Evolutionary conservation across 2,797 vertebrate genomes (phyloP), one percentile per base, ranked within the genome.

Genomic region (Anomalospiza imberbis): DNA sequence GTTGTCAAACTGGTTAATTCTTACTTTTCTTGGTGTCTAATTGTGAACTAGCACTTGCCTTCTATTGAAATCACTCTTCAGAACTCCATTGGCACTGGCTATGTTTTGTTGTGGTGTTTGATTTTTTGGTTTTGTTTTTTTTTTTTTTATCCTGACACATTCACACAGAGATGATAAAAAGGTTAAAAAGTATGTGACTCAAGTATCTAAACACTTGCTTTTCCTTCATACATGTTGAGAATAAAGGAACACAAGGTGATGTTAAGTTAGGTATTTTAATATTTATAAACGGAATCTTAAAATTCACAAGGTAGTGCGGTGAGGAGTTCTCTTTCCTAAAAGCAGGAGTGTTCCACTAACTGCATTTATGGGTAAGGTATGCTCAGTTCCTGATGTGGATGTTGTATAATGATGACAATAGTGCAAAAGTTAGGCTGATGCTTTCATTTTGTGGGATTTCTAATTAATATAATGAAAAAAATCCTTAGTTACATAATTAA

Each of bases 121-220:
- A 2, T 6, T 26, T 31, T 42, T 21, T 31, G 38, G 40, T 32
- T 4, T 3, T 3, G 3, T 2, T 3, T 24, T 26, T 54, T n/a
- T n/a, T 20, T 26, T 53, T 72, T 82, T 62, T 10, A 40, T 50
- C 22, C 22, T 77, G 73, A 74, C 60, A 15, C 17, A 26, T 65
- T 67, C 50, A 85, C 7, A 16, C 10, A 34, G n/a, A 79, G 18
- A 12, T 78, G 18, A 93, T 71, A 18, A 61, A 54, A 74, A 89
- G 18, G 13, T 83, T 89, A 16, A 68, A 50, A 68, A 55, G 13
- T 38, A 47, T 19, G 10, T 45, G 44, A 26, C 12, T 80, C 28
- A 18, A 45, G 2, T 66, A 45, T 55, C 21, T 76, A 31, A 82
- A 26, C 13, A 61, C 32, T 63, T 90, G 44, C 20, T 77, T 84